Evolutionary conservation across 2,888 invertebrate species (phyloP), one percentile per base, ranked within the genome.

Genomic region (Brenthis ino): DNA sequence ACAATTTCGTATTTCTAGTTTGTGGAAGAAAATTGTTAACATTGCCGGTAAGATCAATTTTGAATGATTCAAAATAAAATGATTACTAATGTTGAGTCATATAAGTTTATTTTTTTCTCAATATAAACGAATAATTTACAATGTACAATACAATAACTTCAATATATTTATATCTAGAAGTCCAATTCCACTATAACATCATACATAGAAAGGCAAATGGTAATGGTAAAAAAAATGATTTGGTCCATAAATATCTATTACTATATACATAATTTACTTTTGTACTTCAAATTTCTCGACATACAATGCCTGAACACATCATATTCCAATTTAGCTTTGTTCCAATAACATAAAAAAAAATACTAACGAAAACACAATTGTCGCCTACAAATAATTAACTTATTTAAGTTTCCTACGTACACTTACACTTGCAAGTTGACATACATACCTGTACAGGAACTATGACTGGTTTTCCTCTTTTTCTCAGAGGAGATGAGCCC

Each of bases 401-500:
- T 43, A 43, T 43, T 43, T 43, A 43, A 43, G 11, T 43, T 43
- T 55, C 54, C 57, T 20, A 50, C 47, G 28, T 24, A 54, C 47
- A 47, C 6, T 69, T 73, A 74, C 57, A 65, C 75, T 64, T 75
- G 73, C 65, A 77, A 72, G 69, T 75, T 72, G 50, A 75, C 72
- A 77, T 79, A 82, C 83, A 79, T 84, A 93, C 93, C 93, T 91
- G 93, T 86, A 87, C 91, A 90, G 85, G 90, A 91, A 79, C 92
- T 93, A 82, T 94, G 94, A 84, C 93, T 94, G 77, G 94, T 90
- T 77, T 95, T 94, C 82, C 95, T 88, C 82, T 95, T 94, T 87
- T 95, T 95, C 76, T 95, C 95, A 70, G 88, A 86, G 65, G 88
- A 86, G 65, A 94, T 86, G 71, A 95, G 91, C 53, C 95, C 95